These are phyloP conservation scores for Probosciger aterrimus DNA, from an alignment of 2,113 vertebrate species.

Conservation along the genomic window DNA sequence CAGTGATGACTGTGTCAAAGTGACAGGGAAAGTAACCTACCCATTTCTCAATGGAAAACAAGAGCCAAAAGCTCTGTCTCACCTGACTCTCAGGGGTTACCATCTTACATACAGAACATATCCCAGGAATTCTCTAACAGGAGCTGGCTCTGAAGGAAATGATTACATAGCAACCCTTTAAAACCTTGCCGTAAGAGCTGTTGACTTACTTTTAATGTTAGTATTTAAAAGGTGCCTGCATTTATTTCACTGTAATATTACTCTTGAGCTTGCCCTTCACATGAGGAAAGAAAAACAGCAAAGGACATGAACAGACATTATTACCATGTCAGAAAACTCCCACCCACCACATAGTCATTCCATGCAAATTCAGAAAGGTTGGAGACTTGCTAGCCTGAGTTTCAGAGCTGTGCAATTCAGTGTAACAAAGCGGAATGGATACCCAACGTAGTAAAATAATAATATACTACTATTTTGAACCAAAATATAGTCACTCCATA, in stretches of 20 bases:
- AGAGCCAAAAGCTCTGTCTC: neutral
- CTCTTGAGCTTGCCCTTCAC: neutral
- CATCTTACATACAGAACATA: neutral
- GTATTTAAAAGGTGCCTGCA: neutral
- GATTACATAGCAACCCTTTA: neutral
- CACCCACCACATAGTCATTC: neutral
- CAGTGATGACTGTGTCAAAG: neutral
- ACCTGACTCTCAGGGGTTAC: neutral
- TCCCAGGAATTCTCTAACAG: neutral
- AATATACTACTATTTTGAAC: neutral
- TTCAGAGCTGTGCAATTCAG: neutral
- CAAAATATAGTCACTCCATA: neutral
- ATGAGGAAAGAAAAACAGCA: neutral
- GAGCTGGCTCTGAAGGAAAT: neutral
- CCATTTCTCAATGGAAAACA: neutral
- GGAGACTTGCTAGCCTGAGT: neutral
- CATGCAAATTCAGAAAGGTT: neutral
- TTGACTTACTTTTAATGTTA: neutral
- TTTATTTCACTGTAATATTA: neutral
- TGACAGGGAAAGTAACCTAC: neutral
- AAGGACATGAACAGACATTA: neutral
- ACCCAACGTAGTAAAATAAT: neutral
- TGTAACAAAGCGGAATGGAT: neutral
- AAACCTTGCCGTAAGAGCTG: neutral
- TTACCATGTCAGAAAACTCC: neutral